Evolutionary conservation across 2,797 vertebrate genomes (phyloP).

Genomic region (Hypotaenidia philippensis): DNA sequence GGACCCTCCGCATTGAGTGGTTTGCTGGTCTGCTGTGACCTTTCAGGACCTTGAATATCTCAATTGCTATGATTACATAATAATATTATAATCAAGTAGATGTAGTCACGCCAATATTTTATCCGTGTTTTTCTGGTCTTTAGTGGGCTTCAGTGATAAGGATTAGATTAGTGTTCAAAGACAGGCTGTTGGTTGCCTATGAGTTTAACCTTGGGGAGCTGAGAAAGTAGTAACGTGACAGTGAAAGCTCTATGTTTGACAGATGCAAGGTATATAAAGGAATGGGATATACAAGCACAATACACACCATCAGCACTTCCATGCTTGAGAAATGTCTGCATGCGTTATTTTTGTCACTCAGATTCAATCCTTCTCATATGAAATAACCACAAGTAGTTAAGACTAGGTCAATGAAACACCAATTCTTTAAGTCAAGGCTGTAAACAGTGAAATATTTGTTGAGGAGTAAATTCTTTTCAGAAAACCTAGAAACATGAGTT

Average conservation of each 20-base stretch:
- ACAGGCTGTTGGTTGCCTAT: background rate
- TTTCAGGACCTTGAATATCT: slow-evolving; percentile 25
- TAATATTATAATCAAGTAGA: slow-evolving; percentile 40
- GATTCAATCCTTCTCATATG: slow-evolving; percentile 1
- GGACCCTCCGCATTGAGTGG: background rate
- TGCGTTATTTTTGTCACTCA: background rate
- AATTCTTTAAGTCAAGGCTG: background rate
- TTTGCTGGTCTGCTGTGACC: slow-evolving; percentile 18
- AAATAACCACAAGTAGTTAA: slow-evolving; percentile 8
- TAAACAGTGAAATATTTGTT: background rate
- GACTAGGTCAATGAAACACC: slow-evolving; percentile 5
- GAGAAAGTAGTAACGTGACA: background rate
- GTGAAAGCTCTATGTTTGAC: background rate
- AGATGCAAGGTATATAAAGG: background rate
- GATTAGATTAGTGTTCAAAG: slow-evolving; percentile 25
- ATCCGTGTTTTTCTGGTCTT: background rate
- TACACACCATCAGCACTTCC: slow-evolving; percentile 15
- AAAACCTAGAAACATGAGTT: slow-evolving; percentile 37
- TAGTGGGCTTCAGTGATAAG: background rate
- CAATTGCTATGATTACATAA: background rate
- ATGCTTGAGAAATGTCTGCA: slow-evolving; percentile 15
- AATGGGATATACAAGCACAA: background rate
- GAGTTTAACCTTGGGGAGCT: background rate
- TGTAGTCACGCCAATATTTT: slow-evolving; percentile 38
- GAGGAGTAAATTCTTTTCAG: background rate